Evolutionary conservation across 2,113 vertebrate genomes (phyloP).

Genomic region (Nipponia nippon): DNA sequence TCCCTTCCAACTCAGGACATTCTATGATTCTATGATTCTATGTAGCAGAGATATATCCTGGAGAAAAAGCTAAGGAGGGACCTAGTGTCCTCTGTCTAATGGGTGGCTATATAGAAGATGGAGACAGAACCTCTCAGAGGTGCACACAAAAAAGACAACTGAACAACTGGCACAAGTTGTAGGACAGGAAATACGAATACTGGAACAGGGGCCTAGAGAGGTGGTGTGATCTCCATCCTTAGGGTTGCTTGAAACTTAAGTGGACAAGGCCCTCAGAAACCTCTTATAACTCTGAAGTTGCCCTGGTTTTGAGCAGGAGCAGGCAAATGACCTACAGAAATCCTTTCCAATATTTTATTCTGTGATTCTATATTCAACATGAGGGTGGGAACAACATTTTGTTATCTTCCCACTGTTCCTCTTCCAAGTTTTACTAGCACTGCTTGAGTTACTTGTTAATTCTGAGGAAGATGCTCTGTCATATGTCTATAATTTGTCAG

Average conservation of each 20-base stretch:
- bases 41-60: neutral
- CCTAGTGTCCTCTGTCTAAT: neutral
- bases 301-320: neutral
- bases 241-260: neutral
- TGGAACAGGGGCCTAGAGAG: neutral
- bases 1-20: too few relatives aligned
- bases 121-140: neutral
- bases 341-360: neutral
- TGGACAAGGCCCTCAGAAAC: neutral
- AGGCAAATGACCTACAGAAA: neutral
- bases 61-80: neutral
- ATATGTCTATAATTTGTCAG: neutral
- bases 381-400: neutral
- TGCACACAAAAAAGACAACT: neutral
- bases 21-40: too few relatives aligned
- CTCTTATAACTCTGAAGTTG: neutral
- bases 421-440: neutral
- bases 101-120: neutral
- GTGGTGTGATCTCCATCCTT: neutral
- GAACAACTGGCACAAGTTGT: neutral
- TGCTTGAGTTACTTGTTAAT: neutral
- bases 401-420: neutral
- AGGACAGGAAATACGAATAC: neutral
- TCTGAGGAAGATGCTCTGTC: neutral
- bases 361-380: neutral